These are phyloP conservation scores for Chrysolina oricalcia DNA, from an alignment of 2,888 invertebrate genomes.

Conservation along the genomic window DNA sequence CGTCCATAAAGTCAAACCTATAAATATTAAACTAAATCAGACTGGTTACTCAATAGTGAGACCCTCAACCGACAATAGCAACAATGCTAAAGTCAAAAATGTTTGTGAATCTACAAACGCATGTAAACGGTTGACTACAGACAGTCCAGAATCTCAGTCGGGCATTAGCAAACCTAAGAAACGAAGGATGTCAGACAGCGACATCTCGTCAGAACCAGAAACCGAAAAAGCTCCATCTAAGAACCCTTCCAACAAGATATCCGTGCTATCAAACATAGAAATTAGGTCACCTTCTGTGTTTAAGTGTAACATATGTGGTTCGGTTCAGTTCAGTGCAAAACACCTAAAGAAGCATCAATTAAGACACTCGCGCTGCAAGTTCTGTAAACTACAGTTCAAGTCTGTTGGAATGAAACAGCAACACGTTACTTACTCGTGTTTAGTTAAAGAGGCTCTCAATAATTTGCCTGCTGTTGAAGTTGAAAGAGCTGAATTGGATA, in stretches of 20 bases:
- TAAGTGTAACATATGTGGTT: conserved; percentile 56
- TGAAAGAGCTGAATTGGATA: conserved; percentile 51
- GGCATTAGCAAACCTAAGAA: background rate
- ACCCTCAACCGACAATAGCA: background rate
- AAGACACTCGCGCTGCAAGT: conserved; percentile 57
- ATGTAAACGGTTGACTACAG: background rate
- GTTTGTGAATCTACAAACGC: too few species aligned
- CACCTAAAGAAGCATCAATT: conserved; percentile 53
- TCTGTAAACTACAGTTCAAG: conserved; percentile 55
- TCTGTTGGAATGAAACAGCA: conserved; percentile 49
- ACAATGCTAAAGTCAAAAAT: too few species aligned
- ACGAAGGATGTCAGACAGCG: conserved; percentile 27
- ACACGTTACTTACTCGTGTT: conserved; percentile 54
- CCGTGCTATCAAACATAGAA: background rate
- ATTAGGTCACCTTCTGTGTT: background rate
- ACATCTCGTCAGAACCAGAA: conserved; percentile 20
- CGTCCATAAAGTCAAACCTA: background rate
- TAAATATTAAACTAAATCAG: background rate
- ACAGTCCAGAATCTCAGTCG: background rate
- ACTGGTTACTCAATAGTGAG: conserved; percentile 3
- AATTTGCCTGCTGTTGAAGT: conserved; percentile 48
- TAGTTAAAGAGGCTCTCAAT: conserved; percentile 51
- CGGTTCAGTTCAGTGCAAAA: conserved; percentile 44
- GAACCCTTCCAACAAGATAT: background rate
- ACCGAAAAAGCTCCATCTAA: background rate